These are phyloP conservation scores for Scaptodrosophila latifasciaeformis DNA, from an alignment of 2,888 invertebrate genomes.

Conservation along the genomic window DNA sequence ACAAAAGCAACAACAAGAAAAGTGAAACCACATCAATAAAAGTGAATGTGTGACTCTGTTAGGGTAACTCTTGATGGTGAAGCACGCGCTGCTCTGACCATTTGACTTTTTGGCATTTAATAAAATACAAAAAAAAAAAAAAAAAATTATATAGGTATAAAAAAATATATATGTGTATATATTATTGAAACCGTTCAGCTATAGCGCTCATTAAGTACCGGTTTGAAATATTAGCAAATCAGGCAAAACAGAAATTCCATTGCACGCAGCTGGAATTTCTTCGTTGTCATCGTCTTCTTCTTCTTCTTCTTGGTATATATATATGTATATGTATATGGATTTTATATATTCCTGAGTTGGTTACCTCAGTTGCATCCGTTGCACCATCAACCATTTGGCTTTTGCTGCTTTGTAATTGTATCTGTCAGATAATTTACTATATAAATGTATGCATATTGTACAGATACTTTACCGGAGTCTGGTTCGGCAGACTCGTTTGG, in stretches of 20 bases:
- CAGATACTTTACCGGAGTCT: not conserved
- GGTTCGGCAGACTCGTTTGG: not conserved
- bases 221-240: conserved; percentile 36
- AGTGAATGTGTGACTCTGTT: not conserved
- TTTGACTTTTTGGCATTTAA: conserved; percentile 5
- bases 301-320: too few species aligned
- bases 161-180: too few species aligned
- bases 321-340: too few species aligned
- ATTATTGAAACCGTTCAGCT: conserved; percentile 7
- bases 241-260: conserved; percentile 30
- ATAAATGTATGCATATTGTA: conserved; percentile 15
- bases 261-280: not conserved
- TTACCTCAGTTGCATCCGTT: too few species aligned
- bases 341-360: too few species aligned
- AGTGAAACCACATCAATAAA: too few species aligned
- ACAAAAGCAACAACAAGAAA: not conserved
- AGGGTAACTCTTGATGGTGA: not conserved
- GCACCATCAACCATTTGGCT: too few species aligned
- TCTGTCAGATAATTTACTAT: conserved; percentile 44
- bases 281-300: too few species aligned
- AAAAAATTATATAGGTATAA: not conserved
- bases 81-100: not conserved
- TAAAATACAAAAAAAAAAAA: not conserved
- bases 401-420: conserved; percentile 41
- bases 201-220: conserved; percentile 45